Evolutionary conservation across 2,113 vertebrate genomes (phyloP), one percentile per base, ranked within the genome.

Genomic region (Axis porcinus): DNA sequence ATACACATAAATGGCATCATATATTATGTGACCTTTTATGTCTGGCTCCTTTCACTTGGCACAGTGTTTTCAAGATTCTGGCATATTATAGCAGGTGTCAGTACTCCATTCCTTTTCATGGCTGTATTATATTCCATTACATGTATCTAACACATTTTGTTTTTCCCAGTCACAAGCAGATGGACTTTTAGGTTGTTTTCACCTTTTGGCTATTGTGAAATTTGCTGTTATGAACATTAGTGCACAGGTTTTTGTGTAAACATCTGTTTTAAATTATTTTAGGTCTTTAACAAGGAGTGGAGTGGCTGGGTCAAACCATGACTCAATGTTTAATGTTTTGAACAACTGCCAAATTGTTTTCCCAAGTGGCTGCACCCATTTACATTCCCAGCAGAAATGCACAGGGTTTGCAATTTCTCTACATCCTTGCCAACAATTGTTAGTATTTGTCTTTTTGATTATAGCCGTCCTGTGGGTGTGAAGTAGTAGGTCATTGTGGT

Each of bases 181-280:
- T 52, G 50, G 47, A 52, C 11, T 15, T 70, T 90, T 33, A 91
- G 30, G 23, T 88, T 83, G 33, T 91, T 91, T 81, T 43, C n/a
- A 33, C 23, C 30, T 86, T 87, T 92, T 28, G 2, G 27, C 45
- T 89, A 6, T 47, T 83, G 30, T 79, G 50, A 94, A 76, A 82
- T 52, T 16, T 87, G 50, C 67, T 81, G 17, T 70, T 95, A 5
- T 50, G 62, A 91, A 57, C 4, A 23, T 30, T 17, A 23, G 21
- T 45, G 27, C 11, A 88, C 14, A 43, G 84, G 64, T 79, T 85
- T 43, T 87, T 60, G 47, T 84, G n/a, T 87, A 52, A 95, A 88
- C n/a, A 40, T 90, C 40, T 36, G n/a, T 55, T 86, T 97, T 91
- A 91, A 95, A 6, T 91, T 95, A 74, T 87, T 57, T 93, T 81